Conservation (phyloP, 2,113 vertebrate genomes). For the Bungarus multicinctus region DNA sequence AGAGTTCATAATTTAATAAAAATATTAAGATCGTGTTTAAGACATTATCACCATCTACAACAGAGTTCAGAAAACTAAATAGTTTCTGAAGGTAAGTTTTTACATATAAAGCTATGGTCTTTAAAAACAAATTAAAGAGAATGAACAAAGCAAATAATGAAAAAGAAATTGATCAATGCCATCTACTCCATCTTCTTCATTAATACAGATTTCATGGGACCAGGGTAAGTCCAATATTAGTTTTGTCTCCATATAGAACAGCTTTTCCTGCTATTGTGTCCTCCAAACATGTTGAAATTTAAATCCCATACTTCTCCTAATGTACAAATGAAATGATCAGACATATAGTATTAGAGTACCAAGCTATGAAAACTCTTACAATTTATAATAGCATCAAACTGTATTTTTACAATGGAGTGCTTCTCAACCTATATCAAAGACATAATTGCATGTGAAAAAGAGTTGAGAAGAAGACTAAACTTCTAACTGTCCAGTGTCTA, state of each 20-base stretch:
- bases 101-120: not conserved
- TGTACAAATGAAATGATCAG: not conserved
- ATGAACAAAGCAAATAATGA: not conserved
- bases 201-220: too few species aligned
- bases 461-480: not conserved
- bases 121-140: not conserved
- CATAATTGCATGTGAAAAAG: not conserved
- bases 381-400: not conserved
- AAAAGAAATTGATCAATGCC: not conserved
- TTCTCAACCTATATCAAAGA: not conserved
- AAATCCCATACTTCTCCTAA: not conserved
- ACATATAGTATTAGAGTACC: not conserved
- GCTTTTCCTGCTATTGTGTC: not conserved
- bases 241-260: not conserved
- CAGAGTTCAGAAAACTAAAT: not conserved
- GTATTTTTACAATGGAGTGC: too few species aligned
- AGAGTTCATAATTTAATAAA: not conserved
- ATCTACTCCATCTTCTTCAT: not conserved
- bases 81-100: not conserved
- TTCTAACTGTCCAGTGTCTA: not conserved
- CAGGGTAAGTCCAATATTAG: not conserved
- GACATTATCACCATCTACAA: not conserved
- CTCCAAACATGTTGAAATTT: not conserved
- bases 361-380: not conserved
- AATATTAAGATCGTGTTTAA: not conserved